These are phyloP conservation scores for Microtus montanus DNA, from an alignment of 2,113 vertebrate species.

Conservation along the genomic window DNA sequence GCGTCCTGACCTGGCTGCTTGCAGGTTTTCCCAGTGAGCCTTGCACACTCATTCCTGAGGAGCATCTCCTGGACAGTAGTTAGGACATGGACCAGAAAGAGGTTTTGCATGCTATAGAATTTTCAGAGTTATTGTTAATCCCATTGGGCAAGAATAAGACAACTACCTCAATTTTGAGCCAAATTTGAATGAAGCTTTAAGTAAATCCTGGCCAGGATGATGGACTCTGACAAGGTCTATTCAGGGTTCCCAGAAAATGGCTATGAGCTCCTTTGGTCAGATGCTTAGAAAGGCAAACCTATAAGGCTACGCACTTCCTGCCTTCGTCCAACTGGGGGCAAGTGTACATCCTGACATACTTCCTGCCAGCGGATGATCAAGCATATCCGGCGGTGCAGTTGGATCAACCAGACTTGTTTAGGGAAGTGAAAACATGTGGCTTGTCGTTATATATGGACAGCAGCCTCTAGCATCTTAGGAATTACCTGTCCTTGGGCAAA, in stretches of 20 bases:
- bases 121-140: neutral
- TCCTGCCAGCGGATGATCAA: neutral
- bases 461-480: neutral
- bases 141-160: neutral
- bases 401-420: neutral
- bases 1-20: neutral
- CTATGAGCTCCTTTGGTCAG: neutral
- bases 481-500: neutral
- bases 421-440: neutral
- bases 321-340: neutral
- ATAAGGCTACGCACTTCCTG: neutral
- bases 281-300: neutral
- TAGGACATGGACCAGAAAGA: neutral
- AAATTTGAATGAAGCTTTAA: neutral
- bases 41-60: neutral
- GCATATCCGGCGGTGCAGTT: neutral
- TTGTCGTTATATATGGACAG: neutral
- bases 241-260: neutral
- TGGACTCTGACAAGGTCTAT: neutral
- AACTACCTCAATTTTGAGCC: neutral
- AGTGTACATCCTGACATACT: neutral
- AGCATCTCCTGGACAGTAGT: neutral
- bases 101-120: neutral
- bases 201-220: neutral
- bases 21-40: neutral